Percentiles rank a stretch among this genome's conserved stretches.
Conservation (phyloP, 2,113 vertebrate species). For the Oryctolagus cuniculus region mOryCun1.1 NC_091433.1:34712001-34712500, state of each 20-base stretch:
- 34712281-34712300: too few species aligned
- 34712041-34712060: not conserved
- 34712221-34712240: not conserved
- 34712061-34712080: not conserved
- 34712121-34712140: slow-evolving; percentile 33
- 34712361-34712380: too few species aligned
- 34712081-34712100: not conserved
- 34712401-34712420: too few species aligned
- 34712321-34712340: too few species aligned
- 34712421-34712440: too few species aligned
- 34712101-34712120: not conserved
- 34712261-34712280: too few species aligned
- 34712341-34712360: too few species aligned
- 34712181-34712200: not conserved
- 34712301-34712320: too few species aligned
- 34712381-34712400: too few species aligned
- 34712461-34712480: not conserved
- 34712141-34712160: not conserved
- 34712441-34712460: too few species aligned
- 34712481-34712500: not conserved
- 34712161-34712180: not conserved
- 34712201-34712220: not conserved
- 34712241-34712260: not conserved
- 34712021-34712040: not conserved
- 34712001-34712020: not conserved